These are phyloP conservation scores for Pelodiscus sinensis DNA, from an alignment of 2,113 vertebrate genomes.

Conservation along the genomic window DNA sequence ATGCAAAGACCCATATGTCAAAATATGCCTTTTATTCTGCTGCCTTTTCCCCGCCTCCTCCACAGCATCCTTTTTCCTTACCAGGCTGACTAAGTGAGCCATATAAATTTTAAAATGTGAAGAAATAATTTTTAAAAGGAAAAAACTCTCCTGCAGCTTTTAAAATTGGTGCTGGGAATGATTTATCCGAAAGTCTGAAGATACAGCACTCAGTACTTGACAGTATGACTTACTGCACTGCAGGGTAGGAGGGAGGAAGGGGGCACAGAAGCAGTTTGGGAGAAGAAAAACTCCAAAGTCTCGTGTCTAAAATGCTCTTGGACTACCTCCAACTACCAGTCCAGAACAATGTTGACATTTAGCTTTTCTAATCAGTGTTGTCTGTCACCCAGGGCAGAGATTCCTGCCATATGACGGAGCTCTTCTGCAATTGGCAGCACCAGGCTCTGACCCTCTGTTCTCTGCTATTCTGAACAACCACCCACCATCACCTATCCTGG, in stretches of 20 bases:
- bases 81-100: not conserved
- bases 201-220: conserved; percentile 67
- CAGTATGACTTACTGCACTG: conserved; percentile 55
- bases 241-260: not conserved
- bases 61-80: not conserved
- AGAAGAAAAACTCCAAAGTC: conserved; percentile 61
- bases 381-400: conserved; percentile 67
- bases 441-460: not conserved
- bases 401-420: conserved; percentile 55
- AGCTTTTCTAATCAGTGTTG: conserved; percentile 65
- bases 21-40: conserved; percentile 29
- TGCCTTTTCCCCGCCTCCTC: not conserved
- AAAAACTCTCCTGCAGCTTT: conserved; percentile 48
- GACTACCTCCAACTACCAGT: conserved; percentile 61
- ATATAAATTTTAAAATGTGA: conserved; percentile 48
- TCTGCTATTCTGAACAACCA: not conserved
- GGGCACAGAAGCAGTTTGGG: conserved; percentile 38
- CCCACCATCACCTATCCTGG: not conserved
- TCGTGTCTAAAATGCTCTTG: conserved; percentile 61
- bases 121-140: conserved; percentile 26
- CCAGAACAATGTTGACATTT: conserved; percentile 78
- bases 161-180: conserved; percentile 57
- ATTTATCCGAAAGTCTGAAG: conserved; percentile 66
- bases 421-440: conserved; percentile 18
- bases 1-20: conserved; percentile 57